Evolutionary conservation across 37 sponge, comb jelly and placozoan species (phyloP), one percentile per base, ranked within the genome.

Genomic region (Theonella swinhoei): DNA sequence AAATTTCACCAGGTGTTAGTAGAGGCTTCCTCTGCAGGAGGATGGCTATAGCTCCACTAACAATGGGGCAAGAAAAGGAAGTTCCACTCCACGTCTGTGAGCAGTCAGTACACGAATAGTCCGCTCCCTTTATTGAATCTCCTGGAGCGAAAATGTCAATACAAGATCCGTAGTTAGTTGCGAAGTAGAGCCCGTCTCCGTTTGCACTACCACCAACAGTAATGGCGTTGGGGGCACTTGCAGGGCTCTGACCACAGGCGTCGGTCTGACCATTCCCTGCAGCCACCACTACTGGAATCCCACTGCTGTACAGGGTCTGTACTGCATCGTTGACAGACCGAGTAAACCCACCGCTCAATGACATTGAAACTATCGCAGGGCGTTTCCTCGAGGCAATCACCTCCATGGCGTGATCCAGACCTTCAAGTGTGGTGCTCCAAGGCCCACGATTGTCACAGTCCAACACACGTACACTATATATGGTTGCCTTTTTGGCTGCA

Each of bases 81-180:
- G 94, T 89, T 0, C 94, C 94, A 62, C 83, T 89, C 30, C 70
- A 23, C 26, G 35, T 25, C 73, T 68, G 81, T 0, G 42, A 31
- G 54, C 94, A 93, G 9, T 60, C 38, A 22, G 17, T 70, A 36
- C 94, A 93, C 7, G 62, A 22, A 24, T 60, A 31, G 36, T 79
- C 87, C 22, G 94, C 94, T 62, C 87, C 90, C 22, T 20, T 33
- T 5, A 93, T 68, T 28, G 43, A 4, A n/a, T 74, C 72, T 2
- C 87, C 94, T 1, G 94, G 94, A 32, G 94, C 90, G 87, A 93
- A 76, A 9, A 93, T 78, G 61, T 89, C 88, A 5, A 93, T 88
- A 66, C 94, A 93, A 30, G 66, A 41, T 4, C 94, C 94, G 40
- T 75, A 83, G 42, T 83, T 89, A 2, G 90, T 87, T 58, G 40